Conservation (phyloP, 2,113 vertebrate genomes). For the Alethe diademata region DNA sequence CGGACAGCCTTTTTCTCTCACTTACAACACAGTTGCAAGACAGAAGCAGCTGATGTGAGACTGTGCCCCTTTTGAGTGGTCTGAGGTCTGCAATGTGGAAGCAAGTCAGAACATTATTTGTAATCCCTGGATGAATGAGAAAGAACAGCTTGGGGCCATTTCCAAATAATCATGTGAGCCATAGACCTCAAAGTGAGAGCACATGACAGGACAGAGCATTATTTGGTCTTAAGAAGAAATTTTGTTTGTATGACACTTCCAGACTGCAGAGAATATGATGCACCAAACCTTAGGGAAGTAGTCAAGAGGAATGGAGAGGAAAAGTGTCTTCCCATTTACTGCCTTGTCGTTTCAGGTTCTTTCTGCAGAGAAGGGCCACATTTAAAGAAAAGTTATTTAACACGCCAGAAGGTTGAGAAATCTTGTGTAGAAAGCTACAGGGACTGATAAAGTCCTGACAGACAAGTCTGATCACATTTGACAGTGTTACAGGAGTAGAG, state of each 20-base stretch:
- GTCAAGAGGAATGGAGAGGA: background rate
- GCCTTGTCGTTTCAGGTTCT: background rate
- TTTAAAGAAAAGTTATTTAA: slow-evolving; percentile 14
- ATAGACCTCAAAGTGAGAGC: background rate
- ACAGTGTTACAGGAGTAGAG: background rate
- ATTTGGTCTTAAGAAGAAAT: background rate
- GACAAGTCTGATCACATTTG: slow-evolving; percentile 35
- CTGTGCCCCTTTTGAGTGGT: background rate
- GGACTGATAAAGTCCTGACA: slow-evolving; percentile 36
- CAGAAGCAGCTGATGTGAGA: background rate
- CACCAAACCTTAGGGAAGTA: background rate
- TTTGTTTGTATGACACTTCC: background rate
- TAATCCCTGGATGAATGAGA: background rate
- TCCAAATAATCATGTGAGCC: background rate
- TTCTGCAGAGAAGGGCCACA: background rate
- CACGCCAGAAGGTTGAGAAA: slow-evolving; percentile 25
- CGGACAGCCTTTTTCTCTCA: rapidly evolving
- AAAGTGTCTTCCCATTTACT: background rate
- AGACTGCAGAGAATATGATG: background rate
- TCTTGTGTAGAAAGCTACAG: background rate
- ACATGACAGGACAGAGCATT: background rate
- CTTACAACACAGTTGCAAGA: background rate
- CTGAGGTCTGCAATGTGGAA: background rate
- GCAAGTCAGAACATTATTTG: background rate
- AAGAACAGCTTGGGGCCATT: background rate